Percentiles rank a stretch among this genome's conserved stretches.
phyloP scores from a whole-genome alignment of 1,140 invertebrate species.

The Lamellibrachia luymesi region DNA sequence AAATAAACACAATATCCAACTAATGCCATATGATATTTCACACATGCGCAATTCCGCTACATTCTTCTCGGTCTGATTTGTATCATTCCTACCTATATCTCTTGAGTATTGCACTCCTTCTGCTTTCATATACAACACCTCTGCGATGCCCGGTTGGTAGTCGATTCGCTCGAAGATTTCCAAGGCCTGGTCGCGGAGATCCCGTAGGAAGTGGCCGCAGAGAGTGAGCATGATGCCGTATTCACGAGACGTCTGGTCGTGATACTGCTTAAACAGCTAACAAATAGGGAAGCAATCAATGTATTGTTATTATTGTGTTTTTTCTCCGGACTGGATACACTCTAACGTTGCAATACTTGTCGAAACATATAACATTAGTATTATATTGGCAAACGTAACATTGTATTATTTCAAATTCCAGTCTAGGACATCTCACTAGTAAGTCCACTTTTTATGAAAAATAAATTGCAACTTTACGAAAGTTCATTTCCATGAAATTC shows the following conservation, averaged over 20 bases:
- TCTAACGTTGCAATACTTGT: too few relatives aligned
- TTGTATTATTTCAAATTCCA: too few relatives aligned
- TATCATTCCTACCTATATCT: conserved; percentile 30
- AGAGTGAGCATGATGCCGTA: conserved; percentile 29
- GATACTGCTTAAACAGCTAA: conserved; percentile 7
- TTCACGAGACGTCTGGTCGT: conserved; percentile 10
- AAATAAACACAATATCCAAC: neutral
- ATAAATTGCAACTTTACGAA: too few relatives aligned
- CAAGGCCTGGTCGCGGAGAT: conserved; percentile 24
- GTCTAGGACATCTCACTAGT: too few relatives aligned
- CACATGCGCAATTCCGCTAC: neutral
- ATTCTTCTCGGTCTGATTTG: neutral
- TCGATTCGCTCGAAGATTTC: conserved; percentile 28
- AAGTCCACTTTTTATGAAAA: too few relatives aligned
- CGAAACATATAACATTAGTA: too few relatives aligned
- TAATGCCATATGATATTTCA: too few relatives aligned
- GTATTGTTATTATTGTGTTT: neutral
- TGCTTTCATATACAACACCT: conserved; percentile 31
- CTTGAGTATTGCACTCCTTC: conserved; percentile 33
- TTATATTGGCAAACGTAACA: too few relatives aligned
- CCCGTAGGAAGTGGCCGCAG: conserved; percentile 31
- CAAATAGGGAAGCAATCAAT: neutral
- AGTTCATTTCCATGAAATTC: too few relatives aligned
- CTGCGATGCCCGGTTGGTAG: conserved; percentile 29
- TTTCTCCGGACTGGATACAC: neutral